phyloP scores from a whole-genome alignment of 2,113 vertebrate genomes.

The Pseudonaja textilis region DNA sequence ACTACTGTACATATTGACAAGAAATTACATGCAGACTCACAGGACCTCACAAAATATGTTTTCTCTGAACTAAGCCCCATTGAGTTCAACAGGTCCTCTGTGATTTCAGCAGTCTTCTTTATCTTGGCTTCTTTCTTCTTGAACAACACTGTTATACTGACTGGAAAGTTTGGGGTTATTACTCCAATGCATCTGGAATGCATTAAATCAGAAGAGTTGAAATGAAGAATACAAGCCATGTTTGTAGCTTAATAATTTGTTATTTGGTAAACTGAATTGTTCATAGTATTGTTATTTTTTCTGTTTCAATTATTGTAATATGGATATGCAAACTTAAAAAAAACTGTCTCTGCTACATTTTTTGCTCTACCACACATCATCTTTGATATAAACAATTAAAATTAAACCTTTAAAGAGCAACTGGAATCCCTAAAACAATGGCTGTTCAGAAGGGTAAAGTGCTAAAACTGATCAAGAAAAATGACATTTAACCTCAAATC shows the following conservation, averaged over 20 bases:
- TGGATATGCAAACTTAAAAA: background rate
- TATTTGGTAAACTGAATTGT: background rate
- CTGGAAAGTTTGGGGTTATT: background rate
- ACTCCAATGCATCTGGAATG: background rate
- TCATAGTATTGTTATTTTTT: background rate
- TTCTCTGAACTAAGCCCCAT: background rate
- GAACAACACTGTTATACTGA: background rate
- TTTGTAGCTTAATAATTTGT: background rate
- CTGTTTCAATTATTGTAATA: background rate
- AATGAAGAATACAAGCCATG: background rate
- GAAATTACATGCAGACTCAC: background rate
- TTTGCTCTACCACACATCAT: background rate
- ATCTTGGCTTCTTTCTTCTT: background rate
- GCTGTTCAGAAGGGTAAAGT: conserved; percentile 9
- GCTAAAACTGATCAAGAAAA: conserved; percentile 18
- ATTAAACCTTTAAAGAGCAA: conserved; percentile 3
- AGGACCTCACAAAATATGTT: background rate
- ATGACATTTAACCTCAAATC: background rate
- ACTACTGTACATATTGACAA: background rate
- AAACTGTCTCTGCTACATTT: background rate
- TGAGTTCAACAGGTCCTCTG: background rate
- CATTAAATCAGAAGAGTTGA: background rate
- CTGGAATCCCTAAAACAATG: conserved; percentile 17
- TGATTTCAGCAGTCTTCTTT: background rate
- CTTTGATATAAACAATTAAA: conserved; percentile 8